phyloP scores from a whole-genome alignment of 2,113 vertebrate species.

The Cyprichromis sp. region DNA sequence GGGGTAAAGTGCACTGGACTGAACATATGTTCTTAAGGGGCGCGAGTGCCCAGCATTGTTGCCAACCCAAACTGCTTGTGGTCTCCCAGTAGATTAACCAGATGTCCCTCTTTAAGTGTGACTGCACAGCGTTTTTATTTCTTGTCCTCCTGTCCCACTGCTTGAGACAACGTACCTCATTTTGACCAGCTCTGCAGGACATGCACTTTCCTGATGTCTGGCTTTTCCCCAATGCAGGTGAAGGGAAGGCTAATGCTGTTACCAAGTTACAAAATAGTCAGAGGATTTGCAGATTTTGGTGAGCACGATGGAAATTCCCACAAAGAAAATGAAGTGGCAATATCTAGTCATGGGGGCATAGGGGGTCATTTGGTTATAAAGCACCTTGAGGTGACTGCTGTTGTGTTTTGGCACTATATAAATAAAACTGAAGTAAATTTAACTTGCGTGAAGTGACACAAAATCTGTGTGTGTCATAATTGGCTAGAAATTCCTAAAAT shows the following conservation, averaged over 20 bases:
- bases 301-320: not conserved
- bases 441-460: not conserved
- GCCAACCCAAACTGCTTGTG: not conserved
- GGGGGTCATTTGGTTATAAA: not conserved
- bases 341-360: accelerated
- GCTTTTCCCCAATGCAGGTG: not conserved
- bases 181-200: not conserved
- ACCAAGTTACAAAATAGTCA: not conserved
- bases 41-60: not conserved
- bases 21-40: not conserved
- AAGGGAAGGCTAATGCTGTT: not conserved
- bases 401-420: not conserved
- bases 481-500: not conserved
- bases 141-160: not conserved
- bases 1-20: not conserved
- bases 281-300: not conserved
- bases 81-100: not conserved
- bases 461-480: not conserved
- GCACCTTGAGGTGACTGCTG: not conserved
- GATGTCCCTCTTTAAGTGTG: not conserved
- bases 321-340: not conserved
- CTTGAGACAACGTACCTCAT: not conserved
- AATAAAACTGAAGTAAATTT: not conserved
- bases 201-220: not conserved
- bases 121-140: not conserved